Evolutionary conservation across 2,888 invertebrate genomes (phyloP), one percentile per base, ranked within the genome.

Genomic region (Bembecia ichneumoniformis): DNA sequence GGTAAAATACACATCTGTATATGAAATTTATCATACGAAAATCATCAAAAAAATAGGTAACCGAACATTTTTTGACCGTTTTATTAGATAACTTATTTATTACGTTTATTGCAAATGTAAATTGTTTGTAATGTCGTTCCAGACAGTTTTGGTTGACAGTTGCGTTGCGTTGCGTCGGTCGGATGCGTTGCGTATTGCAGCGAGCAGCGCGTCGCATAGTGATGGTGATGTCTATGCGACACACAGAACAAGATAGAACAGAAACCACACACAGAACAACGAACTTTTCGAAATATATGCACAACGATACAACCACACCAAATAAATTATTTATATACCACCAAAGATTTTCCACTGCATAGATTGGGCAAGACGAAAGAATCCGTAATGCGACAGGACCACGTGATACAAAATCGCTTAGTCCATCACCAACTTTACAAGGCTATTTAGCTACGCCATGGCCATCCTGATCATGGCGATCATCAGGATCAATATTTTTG

Each of bases 111-210:
- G 44, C 44, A 44, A 46, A 46, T 44, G 44, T 16, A 44, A 46
- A 34, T 13, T 15, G 16, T 20, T 46, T 28, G 16, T 15, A 46
- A 17, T 46, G 36, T n/a, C 13, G 36, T 36, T n/a, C 20, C 20
- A 2, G n/a, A n/a, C n/a, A 7, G 20, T 28, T 28, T 28, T n/a
- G 13, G 10, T 40, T 69, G 68, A 69, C 69, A 69, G 69, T 56
- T 62, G 62, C 56, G 60, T 59, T 63, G 69, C 69, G 69, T 28
- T 9, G 28, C 28, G 28, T 28, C n/a, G n/a, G n/a, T 59, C 58
- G 62, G 57, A 66, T 63, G 69, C 69, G 69, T 28, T 9, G 28
- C 28, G 28, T 28, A 2, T 28, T 28, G 28, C 28, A 28, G 66
- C 68, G 65, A 7, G 28, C 28, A 28, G 66, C 68, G 65, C 61